Evolutionary conservation across 2,113 vertebrate genomes (phyloP).

Genomic region (Ictalurus furcatus): DNA sequence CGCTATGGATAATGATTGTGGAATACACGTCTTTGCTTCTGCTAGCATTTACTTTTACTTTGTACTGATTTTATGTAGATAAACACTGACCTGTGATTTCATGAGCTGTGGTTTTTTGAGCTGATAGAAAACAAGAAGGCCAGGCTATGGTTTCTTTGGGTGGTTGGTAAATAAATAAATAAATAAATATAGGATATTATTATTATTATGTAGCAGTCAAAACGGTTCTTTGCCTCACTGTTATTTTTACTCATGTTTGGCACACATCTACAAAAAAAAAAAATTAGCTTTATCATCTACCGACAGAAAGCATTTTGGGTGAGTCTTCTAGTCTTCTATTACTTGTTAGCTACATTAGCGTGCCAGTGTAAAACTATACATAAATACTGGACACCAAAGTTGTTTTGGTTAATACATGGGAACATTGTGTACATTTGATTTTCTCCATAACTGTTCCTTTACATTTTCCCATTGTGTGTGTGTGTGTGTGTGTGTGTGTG

Average conservation of each 20-base stretch:
- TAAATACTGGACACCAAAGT: background rate
- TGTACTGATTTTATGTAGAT: background rate
- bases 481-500: background rate
- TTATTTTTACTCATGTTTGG: background rate
- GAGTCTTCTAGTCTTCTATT: background rate
- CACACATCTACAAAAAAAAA: background rate
- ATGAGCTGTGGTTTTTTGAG: background rate
- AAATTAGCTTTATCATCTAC: background rate
- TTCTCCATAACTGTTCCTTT: background rate
- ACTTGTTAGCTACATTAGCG: background rate
- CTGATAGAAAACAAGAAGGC: background rate
- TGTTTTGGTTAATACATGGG: background rate
- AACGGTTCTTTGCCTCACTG: background rate
- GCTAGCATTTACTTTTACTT: background rate
- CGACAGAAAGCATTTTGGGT: background rate
- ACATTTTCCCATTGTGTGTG: background rate
- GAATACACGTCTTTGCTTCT: background rate
- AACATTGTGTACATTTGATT: background rate
- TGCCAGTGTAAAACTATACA: background rate
- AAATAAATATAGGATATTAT: background rate
- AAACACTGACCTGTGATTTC: background rate
- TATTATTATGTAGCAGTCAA: background rate
- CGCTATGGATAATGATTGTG: background rate
- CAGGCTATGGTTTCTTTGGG: background rate
- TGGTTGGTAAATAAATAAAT: background rate